Evolutionary conservation across 2,113 vertebrate genomes (phyloP).

Genomic region (Sturnus vulgaris): DNA sequence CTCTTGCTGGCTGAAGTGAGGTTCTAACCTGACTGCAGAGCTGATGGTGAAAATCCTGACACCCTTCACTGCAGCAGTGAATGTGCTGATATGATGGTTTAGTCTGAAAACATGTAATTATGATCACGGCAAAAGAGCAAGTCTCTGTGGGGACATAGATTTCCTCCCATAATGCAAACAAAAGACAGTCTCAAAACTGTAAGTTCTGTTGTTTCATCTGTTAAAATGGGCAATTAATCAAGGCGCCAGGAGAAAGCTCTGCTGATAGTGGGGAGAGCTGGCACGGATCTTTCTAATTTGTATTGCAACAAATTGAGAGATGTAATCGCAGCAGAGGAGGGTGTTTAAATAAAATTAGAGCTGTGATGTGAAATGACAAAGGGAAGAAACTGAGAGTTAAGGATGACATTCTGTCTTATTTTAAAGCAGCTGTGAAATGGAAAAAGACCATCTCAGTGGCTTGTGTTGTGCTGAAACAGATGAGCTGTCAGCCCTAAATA

Average conservation of each 20-base stretch:
- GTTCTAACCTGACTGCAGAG: not conserved
- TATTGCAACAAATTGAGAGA: conserved; percentile 40
- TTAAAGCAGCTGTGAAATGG: not conserved
- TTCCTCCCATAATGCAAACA: conserved; percentile 24
- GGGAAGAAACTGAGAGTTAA: not conserved
- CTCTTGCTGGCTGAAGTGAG: not conserved
- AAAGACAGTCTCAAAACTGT: conserved; percentile 17
- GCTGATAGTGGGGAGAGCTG: conserved; percentile 35
- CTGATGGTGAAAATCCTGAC: not conserved
- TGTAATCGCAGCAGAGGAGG: not conserved
- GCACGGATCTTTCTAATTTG: not conserved
- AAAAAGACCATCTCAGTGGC: not conserved
- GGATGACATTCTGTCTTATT: not conserved
- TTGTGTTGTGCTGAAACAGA: not conserved
- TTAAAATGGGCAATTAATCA: conserved; percentile 53
- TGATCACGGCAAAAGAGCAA: conserved; percentile 19
- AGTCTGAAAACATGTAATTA: conserved; percentile 33
- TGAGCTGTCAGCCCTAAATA: not conserved
- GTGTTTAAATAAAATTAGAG: conserved; percentile 43
- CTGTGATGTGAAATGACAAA: conserved; percentile 4
- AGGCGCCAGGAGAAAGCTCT: not conserved
- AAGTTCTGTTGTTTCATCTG: conserved; percentile 40
- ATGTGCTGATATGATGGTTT: not conserved
- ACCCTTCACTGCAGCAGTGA: not conserved
- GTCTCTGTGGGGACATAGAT: conserved; percentile 9